Evolutionary conservation across 2,797 vertebrate species (phyloP), one percentile per base, ranked within the genome.

Genomic region (Mastacembelus armatus): DNA sequence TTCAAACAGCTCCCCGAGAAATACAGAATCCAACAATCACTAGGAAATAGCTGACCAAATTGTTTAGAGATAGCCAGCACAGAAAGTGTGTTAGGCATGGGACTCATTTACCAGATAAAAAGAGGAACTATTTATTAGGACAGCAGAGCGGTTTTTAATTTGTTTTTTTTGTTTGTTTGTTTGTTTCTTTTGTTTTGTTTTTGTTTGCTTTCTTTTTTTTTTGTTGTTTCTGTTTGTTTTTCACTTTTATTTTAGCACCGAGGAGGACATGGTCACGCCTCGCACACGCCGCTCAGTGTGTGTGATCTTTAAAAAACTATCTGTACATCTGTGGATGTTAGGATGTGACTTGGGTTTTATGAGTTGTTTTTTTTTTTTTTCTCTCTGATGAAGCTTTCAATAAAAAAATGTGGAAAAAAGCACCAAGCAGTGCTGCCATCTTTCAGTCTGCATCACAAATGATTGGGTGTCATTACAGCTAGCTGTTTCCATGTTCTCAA

Each of bases 341-440:
- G 92, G 93, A 95, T 96, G 95, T 94, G 94, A 96, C 92, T 96
- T 96, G 92, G 95, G 93, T 96, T 97, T 92, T 84, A 89, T 92
- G 87, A 92, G 81, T 90, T 89, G 79, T 80, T 89, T 81, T 85
- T 83, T 88, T 81, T 96, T n/a, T n/a, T 90, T 85, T 83, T 88
- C 81, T 96, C 95, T 97, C 96, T 96, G 94, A 98, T 95, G 95
- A 97, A 95, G 96, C 96, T 98, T 98, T 98, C 95, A 98, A 98
- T 97, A 97, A 98, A 94, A 98, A 94, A 93, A 94, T 62, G 36
- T 83, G 85, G 77, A 68, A 87, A 92, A 92, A 89, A 87, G 64
- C 60, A 78, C 47, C 60, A 45, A 56, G 42, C 51, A 64, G 72
- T 29, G 7, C 30, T 30, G 59, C 70, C 66, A 58, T 86, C 49